Evolutionary conservation across 2,113 vertebrate genomes (phyloP).

Genomic region (Tragelaphus buxtoni): DNA sequence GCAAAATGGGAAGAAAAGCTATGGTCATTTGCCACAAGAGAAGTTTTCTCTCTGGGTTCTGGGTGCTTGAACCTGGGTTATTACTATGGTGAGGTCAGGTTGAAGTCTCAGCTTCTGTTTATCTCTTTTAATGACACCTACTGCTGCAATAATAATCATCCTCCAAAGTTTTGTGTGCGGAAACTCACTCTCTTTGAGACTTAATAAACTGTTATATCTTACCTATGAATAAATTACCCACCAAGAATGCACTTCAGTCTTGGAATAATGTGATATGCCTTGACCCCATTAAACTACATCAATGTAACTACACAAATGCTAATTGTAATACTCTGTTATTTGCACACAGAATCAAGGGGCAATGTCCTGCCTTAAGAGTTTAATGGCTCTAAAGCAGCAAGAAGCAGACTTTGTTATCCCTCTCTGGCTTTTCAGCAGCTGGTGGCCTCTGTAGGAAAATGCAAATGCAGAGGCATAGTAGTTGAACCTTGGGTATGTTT

Average conservation of each 20-base stretch:
- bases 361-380: conserved; percentile 59
- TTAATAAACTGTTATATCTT: neutral
- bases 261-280: conserved; percentile 39
- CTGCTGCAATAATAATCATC: neutral
- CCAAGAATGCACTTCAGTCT: conserved; percentile 14
- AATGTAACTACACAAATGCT: conserved; percentile 41
- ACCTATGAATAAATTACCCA: conserved; percentile 55
- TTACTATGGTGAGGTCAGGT: neutral
- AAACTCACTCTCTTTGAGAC: neutral
- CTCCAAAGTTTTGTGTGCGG: neutral
- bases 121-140: neutral
- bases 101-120: neutral
- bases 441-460: conserved; percentile 61
- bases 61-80: neutral
- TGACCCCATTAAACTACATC: conserved; percentile 44
- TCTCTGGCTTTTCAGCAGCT: conserved; percentile 57
- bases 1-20: neutral
- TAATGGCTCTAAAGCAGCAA: conserved; percentile 51
- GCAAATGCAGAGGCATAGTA: conserved; percentile 23
- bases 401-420: conserved; percentile 19
- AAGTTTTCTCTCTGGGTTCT: neutral
- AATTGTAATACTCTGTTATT: conserved; percentile 55
- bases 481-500: neutral
- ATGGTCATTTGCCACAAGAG: neutral
- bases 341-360: conserved; percentile 60